A percentile compares a stretch with the other conserved stretches of the same genome.
phyloP scores from a whole-genome alignment of 2,113 vertebrate genomes.

The Tragelaphus scriptus region DNA sequence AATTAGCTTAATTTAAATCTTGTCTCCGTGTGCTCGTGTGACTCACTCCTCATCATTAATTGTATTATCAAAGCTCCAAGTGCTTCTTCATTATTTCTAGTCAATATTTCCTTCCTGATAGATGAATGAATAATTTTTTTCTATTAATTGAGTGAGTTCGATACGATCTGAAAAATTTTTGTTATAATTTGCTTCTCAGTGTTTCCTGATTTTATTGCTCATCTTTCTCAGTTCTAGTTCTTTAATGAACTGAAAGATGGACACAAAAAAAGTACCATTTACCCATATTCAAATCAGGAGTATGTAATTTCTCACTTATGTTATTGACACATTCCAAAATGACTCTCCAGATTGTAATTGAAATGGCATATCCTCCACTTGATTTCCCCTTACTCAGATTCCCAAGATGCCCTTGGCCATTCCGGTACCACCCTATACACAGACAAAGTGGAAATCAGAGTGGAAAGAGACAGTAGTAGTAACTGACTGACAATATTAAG shows the following conservation, averaged over 20 bases:
- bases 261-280: neutral
- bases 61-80: constrained; percentile 16
- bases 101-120: neutral
- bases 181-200: neutral
- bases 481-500: neutral
- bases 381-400: neutral
- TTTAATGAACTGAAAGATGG: neutral
- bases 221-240: neutral
- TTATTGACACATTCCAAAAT: neutral
- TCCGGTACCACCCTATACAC: neutral
- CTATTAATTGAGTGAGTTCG: neutral
- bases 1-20: neutral
- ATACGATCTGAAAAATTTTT: neutral
- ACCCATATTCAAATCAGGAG: neutral
- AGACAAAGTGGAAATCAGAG: neutral
- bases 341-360: neutral
- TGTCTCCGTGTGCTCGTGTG: neutral
- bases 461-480: neutral
- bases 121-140: neutral
- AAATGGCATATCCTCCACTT: neutral
- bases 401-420: neutral
- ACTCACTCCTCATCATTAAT: neutral
- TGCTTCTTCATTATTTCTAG: neutral
- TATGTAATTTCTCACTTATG: neutral
- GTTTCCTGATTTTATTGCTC: neutral